Base-by-base conservation (phyloP, 2,888 invertebrate species). In the Acanthosepion lycidas region DNA sequence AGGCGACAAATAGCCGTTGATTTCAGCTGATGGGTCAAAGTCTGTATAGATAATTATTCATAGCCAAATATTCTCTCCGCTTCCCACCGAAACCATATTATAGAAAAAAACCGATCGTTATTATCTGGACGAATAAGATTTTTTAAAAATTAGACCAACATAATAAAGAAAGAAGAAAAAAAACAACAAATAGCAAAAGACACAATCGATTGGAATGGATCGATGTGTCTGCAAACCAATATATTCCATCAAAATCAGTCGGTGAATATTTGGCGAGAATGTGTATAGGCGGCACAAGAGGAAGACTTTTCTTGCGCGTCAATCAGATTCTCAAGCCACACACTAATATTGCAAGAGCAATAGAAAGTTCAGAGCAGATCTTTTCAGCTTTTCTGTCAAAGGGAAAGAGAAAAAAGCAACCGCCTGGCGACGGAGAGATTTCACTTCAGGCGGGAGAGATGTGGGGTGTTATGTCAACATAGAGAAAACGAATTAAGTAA, bases 401-500 rank as follows among this genome's bases (percentile, higher is more conserved):
- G 78, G n/a, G n/a, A n/a, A n/a, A 78, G 2, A 4, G 28, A n/a
- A 59, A 59, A 23, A 59, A 59, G 59, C 59, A 20, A 20, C 59
- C 23, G 23, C 3, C 20, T 20, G 59, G 59, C 59, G 59, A 23
- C 23, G 59, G 59, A 59, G 59, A 20, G 20, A 20, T 20, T 59
- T 23, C 20, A 20, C 20, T 28, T 78, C 9, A n/a, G 78, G n/a
- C 15, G n/a, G n/a, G 15, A 33, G n/a, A 12, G 4, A n/a, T 78
- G 78, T 78, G 78, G 78, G 78, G 78, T 78, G n/a, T 15, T n/a
- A 78, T n/a, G 78, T 78, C n/a, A n/a, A n/a, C 78, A 78, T 12
- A n/a, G 78, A 78, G n/a, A n/a, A 78, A 78, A 78, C 78, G 78
- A 78, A n/a, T n/a, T 78, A 78, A 78, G n/a, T 78, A 78, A 78